A percentile compares a stretch with the other conserved stretches of the same genome.
These are phyloP conservation scores for Eidolon helvum DNA, from an alignment of 2,113 vertebrate genomes.

Conservation along the genomic window DNA sequence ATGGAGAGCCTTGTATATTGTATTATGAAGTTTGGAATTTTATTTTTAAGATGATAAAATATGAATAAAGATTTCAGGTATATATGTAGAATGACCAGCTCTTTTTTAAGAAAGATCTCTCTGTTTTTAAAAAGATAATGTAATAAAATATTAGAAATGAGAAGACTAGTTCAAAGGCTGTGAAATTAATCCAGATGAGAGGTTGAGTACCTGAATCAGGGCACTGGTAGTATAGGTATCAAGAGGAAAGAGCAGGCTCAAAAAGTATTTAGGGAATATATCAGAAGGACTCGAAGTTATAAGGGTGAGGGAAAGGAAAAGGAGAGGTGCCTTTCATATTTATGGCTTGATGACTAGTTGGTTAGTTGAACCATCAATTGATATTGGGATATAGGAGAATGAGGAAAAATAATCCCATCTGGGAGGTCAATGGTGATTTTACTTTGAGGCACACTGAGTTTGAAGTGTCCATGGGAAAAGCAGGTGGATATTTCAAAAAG, in stretches of 20 bases:
- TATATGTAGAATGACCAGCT: not conserved
- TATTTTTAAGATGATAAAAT: constrained; percentile 35
- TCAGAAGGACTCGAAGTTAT: not conserved
- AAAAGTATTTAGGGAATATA: not conserved
- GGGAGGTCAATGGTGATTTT: not conserved
- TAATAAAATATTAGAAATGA: not conserved
- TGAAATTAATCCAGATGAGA: not conserved
- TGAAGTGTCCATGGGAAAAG: not conserved
- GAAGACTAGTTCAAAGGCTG: not conserved
- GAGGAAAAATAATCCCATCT: not conserved
- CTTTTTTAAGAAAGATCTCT: not conserved
- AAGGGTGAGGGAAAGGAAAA: not conserved
- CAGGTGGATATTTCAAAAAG: not conserved
- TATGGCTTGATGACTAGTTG: not conserved
- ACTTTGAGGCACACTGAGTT: not conserved
- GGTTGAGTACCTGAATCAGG: not conserved
- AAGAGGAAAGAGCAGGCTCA: not conserved
- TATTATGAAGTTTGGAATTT: not conserved
- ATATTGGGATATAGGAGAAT: not conserved
- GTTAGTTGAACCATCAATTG: not conserved
- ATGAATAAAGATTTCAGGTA: not conserved
- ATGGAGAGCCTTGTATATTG: not conserved
- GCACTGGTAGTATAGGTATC: not conserved
- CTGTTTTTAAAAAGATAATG: not conserved
- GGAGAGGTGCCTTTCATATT: not conserved